Base-by-base conservation (phyloP, 2,113 vertebrate species). In the Catharus minimus region DNA sequence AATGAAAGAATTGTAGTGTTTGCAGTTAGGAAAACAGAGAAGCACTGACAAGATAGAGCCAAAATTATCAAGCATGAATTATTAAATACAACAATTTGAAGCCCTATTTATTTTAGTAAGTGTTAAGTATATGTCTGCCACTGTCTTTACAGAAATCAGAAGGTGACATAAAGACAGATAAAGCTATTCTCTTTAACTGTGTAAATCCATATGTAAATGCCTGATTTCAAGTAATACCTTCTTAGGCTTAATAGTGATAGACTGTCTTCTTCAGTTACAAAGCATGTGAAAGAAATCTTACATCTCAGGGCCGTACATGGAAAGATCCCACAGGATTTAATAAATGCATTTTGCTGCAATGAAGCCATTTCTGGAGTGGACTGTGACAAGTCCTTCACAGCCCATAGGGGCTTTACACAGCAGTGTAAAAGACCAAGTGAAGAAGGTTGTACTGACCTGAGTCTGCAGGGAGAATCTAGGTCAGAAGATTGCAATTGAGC, bases 401-500 rank as follows among this genome's bases (percentile, higher is more conserved):
- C 33, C 43, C 56, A 39, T 1, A 82, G 66, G 72, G 84, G 52
- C 53, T 58, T 58, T 18, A 72, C 74, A 62, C 41, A 82, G 32
- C 43, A 55, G 16, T 16, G 44, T 47, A 69, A 74, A 88, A 86
- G 36, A 58, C 9, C 33, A 47, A 66, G 66, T 32, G 73, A 80
- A 72, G 76, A 84, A 80, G 44, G 33, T 24, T 82, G 67, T 55
- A 64, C 46, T 86, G 91, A 84, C 66, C 64, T n/a, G 47, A 85
- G 91, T n/a, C 87, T 85, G 62, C 67, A 85, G 52, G 62, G 60
- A 77, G 41, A 86, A 91, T 82, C 82, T 58, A 74, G 85, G 69
- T 74, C 82, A 94, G 75, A 57, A 89, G 56, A 81, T 74, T 76
- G 69, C 44, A 75, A 77, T 82, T 67, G 71, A 91, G 62, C 80